These are phyloP conservation scores for Tubulanus polymorphus DNA, from an alignment of 2,888 invertebrate genomes.

Conservation along the genomic window DNA sequence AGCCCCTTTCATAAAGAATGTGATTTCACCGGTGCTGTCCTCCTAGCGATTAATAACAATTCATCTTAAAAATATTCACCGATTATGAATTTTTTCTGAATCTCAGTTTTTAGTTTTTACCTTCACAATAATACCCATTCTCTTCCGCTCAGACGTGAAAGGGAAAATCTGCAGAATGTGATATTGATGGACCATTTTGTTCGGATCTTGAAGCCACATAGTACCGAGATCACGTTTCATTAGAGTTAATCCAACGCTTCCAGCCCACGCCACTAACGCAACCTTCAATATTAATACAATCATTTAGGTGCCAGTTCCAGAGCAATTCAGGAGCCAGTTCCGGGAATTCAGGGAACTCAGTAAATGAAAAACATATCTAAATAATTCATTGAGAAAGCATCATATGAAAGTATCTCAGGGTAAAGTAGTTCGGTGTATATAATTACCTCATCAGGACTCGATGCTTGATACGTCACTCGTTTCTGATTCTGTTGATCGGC, in stretches of 20 bases:
- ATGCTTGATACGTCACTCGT: slow-evolving; percentile 64
- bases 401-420: too few species aligned
- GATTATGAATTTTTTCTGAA: too few species aligned
- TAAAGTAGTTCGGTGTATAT: too few species aligned
- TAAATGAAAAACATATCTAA: too few species aligned
- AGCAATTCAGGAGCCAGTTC: too few species aligned
- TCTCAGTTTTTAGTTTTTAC: slow-evolving; percentile 49
- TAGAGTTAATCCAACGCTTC: slow-evolving; percentile 65
- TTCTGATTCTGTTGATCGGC: slow-evolving; percentile 47
- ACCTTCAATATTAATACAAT: too few species aligned
- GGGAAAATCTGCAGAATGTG: slow-evolving; percentile 68
- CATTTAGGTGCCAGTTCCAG: too few species aligned
- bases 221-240: slow-evolving; percentile 59
- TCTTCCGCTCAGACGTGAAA: slow-evolving; percentile 71
- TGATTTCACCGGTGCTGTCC: slow-evolving; percentile 74
- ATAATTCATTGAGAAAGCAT: too few species aligned
- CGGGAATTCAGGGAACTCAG: too few species aligned
- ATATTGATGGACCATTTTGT: slow-evolving; percentile 58
- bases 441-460: slow-evolving; percentile 73
- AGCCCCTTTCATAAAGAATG: slow-evolving; percentile 96
- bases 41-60: slow-evolving; percentile 58
- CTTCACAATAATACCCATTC: slow-evolving; percentile 73
- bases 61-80: not conserved
- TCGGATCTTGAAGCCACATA: slow-evolving; percentile 58
- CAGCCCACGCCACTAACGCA: slow-evolving; percentile 71